Evolutionary conservation across 2,797 vertebrate genomes (phyloP), one percentile per base, ranked within the genome.

Genomic region (Macroramphosus scolopax): DNA sequence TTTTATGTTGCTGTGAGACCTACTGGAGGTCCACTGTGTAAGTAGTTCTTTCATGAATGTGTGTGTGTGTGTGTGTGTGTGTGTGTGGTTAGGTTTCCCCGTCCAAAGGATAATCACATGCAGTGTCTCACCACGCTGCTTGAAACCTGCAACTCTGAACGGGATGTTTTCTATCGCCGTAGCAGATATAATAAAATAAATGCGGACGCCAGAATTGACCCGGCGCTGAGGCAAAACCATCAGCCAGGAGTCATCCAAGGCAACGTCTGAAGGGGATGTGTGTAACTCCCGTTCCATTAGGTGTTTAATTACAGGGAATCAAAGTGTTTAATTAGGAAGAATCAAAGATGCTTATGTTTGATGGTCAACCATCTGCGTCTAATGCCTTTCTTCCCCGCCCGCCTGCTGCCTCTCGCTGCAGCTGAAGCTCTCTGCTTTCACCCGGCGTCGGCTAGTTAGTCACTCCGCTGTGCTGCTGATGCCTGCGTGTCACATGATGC

Each of bases 321-420:
- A 85, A 81, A 83, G 82, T 88, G 85, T 89, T 90, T 89, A 86
- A 89, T 88, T 87, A 84, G 73, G 56, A 74, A 59, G 76, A 88
- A 88, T 87, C 75, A 82, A 84, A 85, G 63, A 82, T 50, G 80
- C 81, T 85, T 72, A 78, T 78, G 77, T 84, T 81, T 86, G 81
- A 87, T 72, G 75, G 86, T 87, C 84, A 83, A 67, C 83, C 84
- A 87, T 89, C 87, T 89, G 88, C 61, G 71, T 71, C 74, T 72
- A 58, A 66, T 46, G 74, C 55, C 35, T n/a, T n/a, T 14, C 40
- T 52, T 49, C 33, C 64, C 52, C 25, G 22, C 34, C 37, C 57
- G 54, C 50, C 71, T 54, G 73, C 72, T 73, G 69, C 65, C 66
- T 76, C 63, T 45, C 58, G 56, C 52, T 52, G 51, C 72, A 75